Conservation (phyloP, 2,888 invertebrate genomes). For the Drosophila cognata region DNA sequence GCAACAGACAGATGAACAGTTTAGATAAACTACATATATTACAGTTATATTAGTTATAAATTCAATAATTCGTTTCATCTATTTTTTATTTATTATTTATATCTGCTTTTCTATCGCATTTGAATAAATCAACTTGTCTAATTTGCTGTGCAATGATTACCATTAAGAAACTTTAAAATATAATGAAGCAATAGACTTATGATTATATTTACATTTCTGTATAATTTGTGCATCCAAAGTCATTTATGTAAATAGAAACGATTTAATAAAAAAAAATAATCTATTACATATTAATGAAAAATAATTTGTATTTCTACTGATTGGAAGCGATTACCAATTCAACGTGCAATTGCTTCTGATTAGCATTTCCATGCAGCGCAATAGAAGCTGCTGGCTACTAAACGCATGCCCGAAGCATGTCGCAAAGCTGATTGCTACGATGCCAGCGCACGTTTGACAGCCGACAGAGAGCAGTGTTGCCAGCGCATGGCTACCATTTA, state of each 20-base stretch:
- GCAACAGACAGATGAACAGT: background rate
- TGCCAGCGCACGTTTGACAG: conserved; percentile 34
- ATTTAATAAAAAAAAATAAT: background rate
- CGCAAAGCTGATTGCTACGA: conserved; percentile 52
- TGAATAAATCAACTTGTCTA: background rate
- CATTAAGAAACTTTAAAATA: background rate
- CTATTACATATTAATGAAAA: background rate
- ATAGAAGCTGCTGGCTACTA: conserved; percentile 34
- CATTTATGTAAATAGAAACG: background rate
- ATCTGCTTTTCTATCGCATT: background rate
- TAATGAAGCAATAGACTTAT: background rate
- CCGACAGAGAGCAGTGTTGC: conserved; percentile 51
- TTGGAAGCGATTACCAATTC: conserved; percentile 13
- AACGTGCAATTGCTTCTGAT: conserved; percentile 27
- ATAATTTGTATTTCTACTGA: background rate
- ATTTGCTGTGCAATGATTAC: background rate
- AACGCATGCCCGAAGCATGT: conserved; percentile 26
- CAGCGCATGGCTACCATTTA: conserved; percentile 13
- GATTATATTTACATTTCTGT: too few relatives aligned
- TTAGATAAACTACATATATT: background rate
- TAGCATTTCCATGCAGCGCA: conserved; percentile 13
- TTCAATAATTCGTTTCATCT: background rate
- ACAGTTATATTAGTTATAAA: background rate
- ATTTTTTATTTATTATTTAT: background rate
- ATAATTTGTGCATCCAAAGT: background rate